Percentiles rank a stretch among this genome's conserved stretches.
Evolutionary conservation across 2,888 invertebrate species (phyloP).

Genomic region (Ypsolopha sequella): DNA sequence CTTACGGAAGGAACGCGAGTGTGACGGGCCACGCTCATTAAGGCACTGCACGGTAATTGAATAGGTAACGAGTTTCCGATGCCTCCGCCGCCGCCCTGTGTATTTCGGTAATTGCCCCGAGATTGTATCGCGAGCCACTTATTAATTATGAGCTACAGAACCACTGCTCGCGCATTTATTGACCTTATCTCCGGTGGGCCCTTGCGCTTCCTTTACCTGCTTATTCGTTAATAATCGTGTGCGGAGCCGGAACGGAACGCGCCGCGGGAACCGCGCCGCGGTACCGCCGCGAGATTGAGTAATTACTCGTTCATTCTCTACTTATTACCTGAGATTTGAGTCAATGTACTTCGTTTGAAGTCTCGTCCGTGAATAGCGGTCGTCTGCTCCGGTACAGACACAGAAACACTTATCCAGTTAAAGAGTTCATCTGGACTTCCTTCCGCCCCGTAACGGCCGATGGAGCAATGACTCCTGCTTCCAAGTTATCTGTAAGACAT

Average conservation of each 20-base stretch:
- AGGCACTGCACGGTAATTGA: slow-evolving; percentile 31
- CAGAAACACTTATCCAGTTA: neutral
- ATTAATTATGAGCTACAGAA: slow-evolving; percentile 54
- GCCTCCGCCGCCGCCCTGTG: slow-evolving; percentile 18
- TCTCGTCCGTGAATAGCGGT: too few relatives aligned
- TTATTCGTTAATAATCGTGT: slow-evolving; percentile 44
- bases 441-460: neutral
- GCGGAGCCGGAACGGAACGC: slow-evolving; percentile 13
- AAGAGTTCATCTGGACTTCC: neutral
- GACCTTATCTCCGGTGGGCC: slow-evolving; percentile 62
- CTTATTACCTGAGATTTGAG: neutral
- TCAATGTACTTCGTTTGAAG: too few relatives aligned
- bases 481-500: slow-evolving; percentile 6
- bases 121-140: slow-evolving; percentile 45
- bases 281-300: slow-evolving; percentile 17
- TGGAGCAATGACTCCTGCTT: neutral
- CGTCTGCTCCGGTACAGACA: neutral
- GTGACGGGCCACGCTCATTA: slow-evolving; percentile 20
- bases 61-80: slow-evolving; percentile 34
- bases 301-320: slow-evolving; percentile 16
- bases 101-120: slow-evolving; percentile 49
- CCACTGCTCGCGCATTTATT: slow-evolving; percentile 46
- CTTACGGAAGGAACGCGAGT: neutral
- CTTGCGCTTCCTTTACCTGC: slow-evolving; percentile 44
- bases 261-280: slow-evolving; percentile 1